Base-by-base conservation (phyloP, 1,140 invertebrate genomes). In the Chionoecetes opilio region DNA sequence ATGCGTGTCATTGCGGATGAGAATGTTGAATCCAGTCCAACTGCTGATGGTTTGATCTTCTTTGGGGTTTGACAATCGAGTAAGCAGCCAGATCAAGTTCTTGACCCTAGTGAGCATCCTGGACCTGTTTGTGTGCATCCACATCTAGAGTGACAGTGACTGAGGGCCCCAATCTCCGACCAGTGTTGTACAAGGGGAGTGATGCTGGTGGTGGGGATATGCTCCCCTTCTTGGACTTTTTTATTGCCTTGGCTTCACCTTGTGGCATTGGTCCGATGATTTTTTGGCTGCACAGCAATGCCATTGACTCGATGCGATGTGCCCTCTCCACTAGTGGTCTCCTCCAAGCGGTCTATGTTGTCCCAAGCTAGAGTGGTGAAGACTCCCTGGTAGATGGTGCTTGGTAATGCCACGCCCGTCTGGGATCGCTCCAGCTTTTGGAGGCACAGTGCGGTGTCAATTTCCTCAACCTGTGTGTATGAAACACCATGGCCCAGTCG, bases 311-410 rank as follows among this genome's bases (percentile, higher is more conserved):
- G 3, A 34, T 93, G 38, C 1, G 82, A 93, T 29, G 82, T 63
- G 6, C 92, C 92, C 9, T 84, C 92, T 11, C 92, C 92, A 93
- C 92, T 93, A 93, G 9, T 3, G 82, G 84, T 41, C 85, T 46
- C 85, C 85, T 93, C 82, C 26, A 85, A 34, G 21, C 53, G 92
- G 35, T 92, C 53, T 6, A 92, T 92, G 63, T 92, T 92, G 91
- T 92, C 91, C 46, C 53, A 92, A 11, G 91, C 91, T 29, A 92
- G 29, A 2, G 53, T 82, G 5, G 91, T 75, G 8, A 82, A 82
- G 21, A 92, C 8, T n/a, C 91, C 31, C 11, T 11, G 46, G 34
- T 11, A 29, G n/a, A 82, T 92, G 46, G 75, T 75, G 29, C 29
- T 92, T 92, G 91, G 91, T 46, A 92, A 29, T 5, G 91, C 32